phyloP scores from a whole-genome alignment of 2,797 vertebrate species.

The Sebastes reedi region DNA sequence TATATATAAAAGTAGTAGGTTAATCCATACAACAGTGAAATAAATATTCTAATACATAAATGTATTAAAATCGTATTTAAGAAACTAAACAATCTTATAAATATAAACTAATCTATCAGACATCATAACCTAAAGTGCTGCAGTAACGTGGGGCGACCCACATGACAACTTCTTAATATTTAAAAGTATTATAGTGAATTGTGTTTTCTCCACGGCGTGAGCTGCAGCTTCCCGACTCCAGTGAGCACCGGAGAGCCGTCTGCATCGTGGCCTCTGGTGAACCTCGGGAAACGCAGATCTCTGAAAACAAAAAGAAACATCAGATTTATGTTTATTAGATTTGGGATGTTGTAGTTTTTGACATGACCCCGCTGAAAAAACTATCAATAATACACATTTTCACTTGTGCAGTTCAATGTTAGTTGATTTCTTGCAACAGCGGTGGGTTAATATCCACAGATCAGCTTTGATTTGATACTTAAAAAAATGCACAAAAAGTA shows the following conservation, averaged over 20 bases:
- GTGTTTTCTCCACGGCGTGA: constrained; percentile 46
- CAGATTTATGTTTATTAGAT: not conserved
- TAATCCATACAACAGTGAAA: not conserved
- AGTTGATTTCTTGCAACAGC: not conserved
- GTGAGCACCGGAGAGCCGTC: constrained; percentile 17
- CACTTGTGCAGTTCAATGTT: not conserved
- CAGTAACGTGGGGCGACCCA: not conserved
- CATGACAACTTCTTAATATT: not conserved
- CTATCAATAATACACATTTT: too few relatives aligned
- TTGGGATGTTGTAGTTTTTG: not conserved
- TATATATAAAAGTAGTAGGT: not conserved
- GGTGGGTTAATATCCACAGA: not conserved
- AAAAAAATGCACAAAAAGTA: not conserved
- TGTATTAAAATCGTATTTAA: constrained; percentile 1
- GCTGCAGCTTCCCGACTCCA: constrained; percentile 43
- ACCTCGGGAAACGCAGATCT: constrained; percentile 17
- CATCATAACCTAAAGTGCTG: not conserved
- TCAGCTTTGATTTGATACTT: not conserved
- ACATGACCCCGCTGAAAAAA: not conserved
- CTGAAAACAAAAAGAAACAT: not conserved
- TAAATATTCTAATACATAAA: constrained; percentile 22
- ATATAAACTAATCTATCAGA: not conserved
- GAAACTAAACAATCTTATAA: not conserved
- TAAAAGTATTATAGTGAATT: constrained; percentile 29
- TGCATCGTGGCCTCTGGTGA: not conserved